Percentiles rank a stretch among this genome's conserved stretches.
These are phyloP conservation scores for Lordiphosa andalusiaca DNA, from an alignment of 2,888 invertebrate species.

Conservation along the genomic window DNA sequence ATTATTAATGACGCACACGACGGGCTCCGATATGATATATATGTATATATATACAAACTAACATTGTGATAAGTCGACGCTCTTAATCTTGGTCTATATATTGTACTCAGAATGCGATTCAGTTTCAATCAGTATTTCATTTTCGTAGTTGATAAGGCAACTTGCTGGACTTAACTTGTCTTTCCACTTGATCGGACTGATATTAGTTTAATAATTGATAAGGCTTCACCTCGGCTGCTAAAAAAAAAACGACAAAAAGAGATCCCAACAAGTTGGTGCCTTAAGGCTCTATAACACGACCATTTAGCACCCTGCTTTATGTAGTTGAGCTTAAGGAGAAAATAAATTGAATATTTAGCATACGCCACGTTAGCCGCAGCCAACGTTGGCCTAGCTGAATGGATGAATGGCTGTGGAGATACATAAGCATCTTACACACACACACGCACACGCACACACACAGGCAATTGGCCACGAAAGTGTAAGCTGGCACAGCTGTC, in stretches of 20 bases:
- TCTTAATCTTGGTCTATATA: conserved; percentile 21
- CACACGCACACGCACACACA: conserved; percentile 3
- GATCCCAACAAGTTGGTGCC: conserved; percentile 15
- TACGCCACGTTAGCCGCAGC: conserved; percentile 44
- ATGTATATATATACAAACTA: no score
- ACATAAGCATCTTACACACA: neutral
- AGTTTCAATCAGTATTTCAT: conserved; percentile 12
- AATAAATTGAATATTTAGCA: conserved; percentile 58
- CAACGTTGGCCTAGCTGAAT: conserved; percentile 3
- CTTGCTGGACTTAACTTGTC: conserved; percentile 3
- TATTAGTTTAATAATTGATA: conserved; percentile 40
- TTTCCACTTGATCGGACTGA: neutral
- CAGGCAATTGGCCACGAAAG: conserved; percentile 26
- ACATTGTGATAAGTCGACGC: conserved; percentile 22
- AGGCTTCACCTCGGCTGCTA: conserved; percentile 31
- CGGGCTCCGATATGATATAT: conserved; percentile 23
- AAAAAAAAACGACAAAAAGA: no score
- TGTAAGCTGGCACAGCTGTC: conserved; percentile 18
- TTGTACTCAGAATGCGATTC: conserved; percentile 15
- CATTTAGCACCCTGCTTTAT: conserved; percentile 26
- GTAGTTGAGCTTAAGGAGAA: conserved; percentile 23
- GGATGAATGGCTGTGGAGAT: neutral
- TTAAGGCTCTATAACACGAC: conserved; percentile 30
- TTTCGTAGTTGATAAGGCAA: conserved; percentile 2
- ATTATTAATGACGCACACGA: conserved; percentile 26